A percentile compares a stretch with the other conserved stretches of the same genome.
phyloP scores from a whole-genome alignment of 2,113 vertebrate genomes.

The mouse (Mus musculus) region GRCm39 chr1:120836001-120836500 shows the following conservation, averaged over 20 bases:
- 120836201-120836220: neutral
- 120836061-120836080: neutral
- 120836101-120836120: neutral
- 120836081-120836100: too few species aligned
- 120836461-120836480: neutral
- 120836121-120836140: neutral
- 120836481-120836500: neutral
- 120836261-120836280: neutral
- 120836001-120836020: neutral
- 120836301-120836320: neutral
- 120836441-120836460: neutral
- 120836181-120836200: neutral
- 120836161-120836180: neutral
- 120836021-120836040: neutral
- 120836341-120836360: neutral
- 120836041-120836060: neutral
- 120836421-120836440: neutral
- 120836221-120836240: neutral
- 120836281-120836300: neutral
- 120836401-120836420: neutral
- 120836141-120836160: neutral
- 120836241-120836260: neutral
- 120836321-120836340: neutral
- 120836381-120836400: neutral
- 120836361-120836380: neutral